phyloP scores from a whole-genome alignment of 2,888 invertebrate species.

The Zygaena filipendulae region DNA sequence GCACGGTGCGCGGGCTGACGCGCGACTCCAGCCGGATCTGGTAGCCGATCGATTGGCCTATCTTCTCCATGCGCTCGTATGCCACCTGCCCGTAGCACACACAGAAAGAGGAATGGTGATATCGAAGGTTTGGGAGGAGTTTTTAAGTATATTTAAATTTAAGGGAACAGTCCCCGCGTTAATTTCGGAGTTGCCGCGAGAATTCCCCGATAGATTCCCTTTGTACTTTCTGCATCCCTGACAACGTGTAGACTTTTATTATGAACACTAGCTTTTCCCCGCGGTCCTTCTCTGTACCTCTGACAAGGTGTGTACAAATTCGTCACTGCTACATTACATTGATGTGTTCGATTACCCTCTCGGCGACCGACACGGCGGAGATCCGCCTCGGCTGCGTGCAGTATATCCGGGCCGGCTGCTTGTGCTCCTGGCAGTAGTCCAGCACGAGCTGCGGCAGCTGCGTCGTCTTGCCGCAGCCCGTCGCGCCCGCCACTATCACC shows the following conservation, averaged over 20 bases:
- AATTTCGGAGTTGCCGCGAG: too few species aligned
- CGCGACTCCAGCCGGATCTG: constrained; percentile 92
- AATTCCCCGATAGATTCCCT: too few species aligned
- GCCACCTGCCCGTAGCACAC: constrained; percentile 53
- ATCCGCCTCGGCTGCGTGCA: constrained; percentile 95
- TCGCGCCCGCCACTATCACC: constrained; percentile 83
- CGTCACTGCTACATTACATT: too few species aligned
- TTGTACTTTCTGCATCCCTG: too few species aligned
- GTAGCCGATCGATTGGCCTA: constrained; percentile 83
- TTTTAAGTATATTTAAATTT: too few species aligned
- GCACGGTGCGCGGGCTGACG: constrained; percentile 79
- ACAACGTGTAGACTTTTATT: too few species aligned
- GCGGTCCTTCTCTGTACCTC: too few species aligned
- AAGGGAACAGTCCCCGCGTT: too few species aligned
- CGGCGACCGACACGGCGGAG: constrained; percentile 90
- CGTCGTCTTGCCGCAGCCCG: constrained; percentile 95
- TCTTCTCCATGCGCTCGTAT: constrained; percentile 75
- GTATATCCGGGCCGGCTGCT: constrained; percentile 81
- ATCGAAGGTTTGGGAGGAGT: too few species aligned
- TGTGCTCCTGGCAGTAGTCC: constrained; percentile 73
- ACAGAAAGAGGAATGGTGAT: background rate
- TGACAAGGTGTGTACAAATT: too few species aligned
- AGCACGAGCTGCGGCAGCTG: constrained; percentile 95
- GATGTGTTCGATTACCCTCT: too few species aligned
- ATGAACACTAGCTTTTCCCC: too few species aligned